phyloP scores from a whole-genome alignment of 2,888 invertebrate species.

The Nudaria mundana region DNA sequence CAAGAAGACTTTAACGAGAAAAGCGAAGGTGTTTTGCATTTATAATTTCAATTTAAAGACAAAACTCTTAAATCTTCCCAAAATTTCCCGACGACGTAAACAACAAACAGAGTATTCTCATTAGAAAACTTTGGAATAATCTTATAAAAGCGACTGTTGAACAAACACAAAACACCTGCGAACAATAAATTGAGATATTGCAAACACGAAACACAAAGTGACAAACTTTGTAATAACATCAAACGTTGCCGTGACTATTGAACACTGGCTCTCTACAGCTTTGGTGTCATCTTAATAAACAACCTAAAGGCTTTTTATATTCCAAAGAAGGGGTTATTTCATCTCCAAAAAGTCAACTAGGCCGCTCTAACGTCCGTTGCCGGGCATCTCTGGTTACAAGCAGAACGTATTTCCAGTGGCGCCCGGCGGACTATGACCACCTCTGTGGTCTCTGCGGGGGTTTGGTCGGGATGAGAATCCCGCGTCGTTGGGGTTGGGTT shows the following conservation, averaged over 20 bases:
- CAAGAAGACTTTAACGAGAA: neutral
- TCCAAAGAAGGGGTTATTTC: too few relatives aligned
- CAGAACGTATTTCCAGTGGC: too few relatives aligned
- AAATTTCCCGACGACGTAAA: conserved; percentile 5
- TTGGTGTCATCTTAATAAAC: conserved; percentile 28
- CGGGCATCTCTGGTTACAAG: too few relatives aligned
- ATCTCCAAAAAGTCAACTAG: too few relatives aligned
- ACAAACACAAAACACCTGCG: conserved; percentile 12
- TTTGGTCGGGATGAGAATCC: too few relatives aligned
- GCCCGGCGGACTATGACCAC: too few relatives aligned
- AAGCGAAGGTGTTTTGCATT: neutral
- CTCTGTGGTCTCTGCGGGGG: too few relatives aligned
- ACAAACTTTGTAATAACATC: conserved; percentile 42
- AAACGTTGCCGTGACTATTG: conserved; percentile 27
- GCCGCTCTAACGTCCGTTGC: too few relatives aligned
- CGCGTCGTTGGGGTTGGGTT: too few relatives aligned
- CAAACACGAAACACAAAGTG: conserved; percentile 22
- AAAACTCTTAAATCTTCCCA: neutral
- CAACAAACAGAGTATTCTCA: conserved; percentile 1
- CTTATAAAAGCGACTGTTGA: conserved; percentile 1
- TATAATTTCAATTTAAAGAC: neutral
- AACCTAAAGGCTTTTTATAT: conserved; percentile 10
- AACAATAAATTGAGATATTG: conserved; percentile 17
- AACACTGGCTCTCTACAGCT: conserved; percentile 24
- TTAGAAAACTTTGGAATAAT: conserved; percentile 8